Evolutionary conservation across 2,888 invertebrate genomes (phyloP), one percentile per base, ranked within the genome.

Genomic region (Dendrolimus pini): DNA sequence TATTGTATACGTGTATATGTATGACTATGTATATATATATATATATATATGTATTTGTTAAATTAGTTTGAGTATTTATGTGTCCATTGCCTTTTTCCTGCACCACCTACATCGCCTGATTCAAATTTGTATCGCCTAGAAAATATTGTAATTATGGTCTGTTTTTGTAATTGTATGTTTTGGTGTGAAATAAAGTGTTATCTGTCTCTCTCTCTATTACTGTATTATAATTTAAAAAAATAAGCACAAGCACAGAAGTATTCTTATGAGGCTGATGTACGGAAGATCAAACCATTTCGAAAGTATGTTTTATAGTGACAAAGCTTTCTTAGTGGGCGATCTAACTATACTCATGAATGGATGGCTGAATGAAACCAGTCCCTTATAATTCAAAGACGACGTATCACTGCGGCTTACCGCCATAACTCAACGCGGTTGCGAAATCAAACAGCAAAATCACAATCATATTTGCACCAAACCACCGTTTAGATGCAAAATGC

Each of bases 341-440:
- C 47, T 47, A 30, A 30, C 47, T 47, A 12, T 10, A 47, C 18
- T 56, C 61, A 65, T 74, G 74, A 74, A 74, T 74, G 67, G 67
- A 62, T 55, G 65, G 62, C 65, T 81, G 82, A 84, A 84, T 81
- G 79, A 54, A 80, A 80, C 78, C 74, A 75, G 82, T 72, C 66
- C 60, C 64, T 72, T 63, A 77, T 83, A 81, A 82, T 65, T 84
- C 74, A 80, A 68, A 47, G 62, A 67, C 63, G 82, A 78, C 78
- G 69, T 82, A 85, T 85, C 83, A 78, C 71, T 72, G 47, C 68
- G 73, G 71, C 77, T 81, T 75, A 78, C 69, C 65, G 74, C 73
- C 68, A 78, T 83, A 81, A 82, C 72, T 82, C 77, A 82, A 63
- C 55, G 66, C 68, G 47, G 47, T 57, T 54, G 54, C 57, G 47